Evolutionary conservation across 2,113 vertebrate species (phyloP), one percentile per base, ranked within the genome.

Genomic region (Dipodomys stephensi): DNA sequence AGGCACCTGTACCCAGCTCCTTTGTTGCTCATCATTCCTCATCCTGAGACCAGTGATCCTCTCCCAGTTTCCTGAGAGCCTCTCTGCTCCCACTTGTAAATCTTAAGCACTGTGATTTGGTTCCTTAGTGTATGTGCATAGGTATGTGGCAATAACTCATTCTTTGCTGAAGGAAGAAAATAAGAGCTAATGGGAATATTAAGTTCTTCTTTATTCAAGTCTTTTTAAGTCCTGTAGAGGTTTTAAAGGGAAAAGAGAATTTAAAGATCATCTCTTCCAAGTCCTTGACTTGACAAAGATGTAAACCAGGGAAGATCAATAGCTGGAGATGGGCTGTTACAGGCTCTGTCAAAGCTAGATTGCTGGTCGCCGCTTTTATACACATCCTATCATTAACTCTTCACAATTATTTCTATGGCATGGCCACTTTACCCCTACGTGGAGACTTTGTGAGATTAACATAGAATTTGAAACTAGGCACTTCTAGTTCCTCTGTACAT

Each of bases 161-260:
- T 88, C 81, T 94, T 71, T 79, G 39, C 46, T 32, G 62, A 82
- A 69, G 60, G 53, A 92, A 68, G 27, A 83, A 67, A 86, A 74
- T 69, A 74, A 82, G 91, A 95, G 49, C 67, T 49, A 80, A 81
- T 44, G 30, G 60, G 22, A 79, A 67, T 93, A 83, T 86, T 93
- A 89, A 90, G 77, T 72, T 87, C 77, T 90, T 68, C 53, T 87
- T 44, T 57, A 85, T 49, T 93, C 60, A 53, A 57, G 95, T 18
- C 78, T 91, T 91, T 95, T 71, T 35, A 85, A 83, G 53, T 1
- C 80, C 32, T 44, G 60, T 68, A n/a, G 49, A 27, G 87, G 30
- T 80, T 76, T 93, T 80, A 76, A 92, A 84, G 60, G 80, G 86
- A 89, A 91, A 49, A 2, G 7, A 23, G 46, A 83, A 72, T 60